Conservation (phyloP, 2,888 invertebrate species). For the Amiota communis region DNA sequence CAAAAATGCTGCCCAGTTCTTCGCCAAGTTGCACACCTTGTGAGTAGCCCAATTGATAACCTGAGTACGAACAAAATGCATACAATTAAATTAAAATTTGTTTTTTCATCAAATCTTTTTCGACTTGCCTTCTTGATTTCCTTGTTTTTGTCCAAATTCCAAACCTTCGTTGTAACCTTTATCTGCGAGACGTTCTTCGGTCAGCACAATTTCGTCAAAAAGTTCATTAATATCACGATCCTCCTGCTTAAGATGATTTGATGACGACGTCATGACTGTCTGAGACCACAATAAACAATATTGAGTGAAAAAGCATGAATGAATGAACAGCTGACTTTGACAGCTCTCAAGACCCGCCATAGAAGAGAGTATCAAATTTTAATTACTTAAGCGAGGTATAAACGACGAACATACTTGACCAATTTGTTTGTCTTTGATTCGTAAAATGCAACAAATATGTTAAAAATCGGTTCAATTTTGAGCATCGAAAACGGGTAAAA, state of each 20-base stretch:
- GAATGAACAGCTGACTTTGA: conserved; percentile 15
- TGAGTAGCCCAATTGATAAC: conserved; percentile 83
- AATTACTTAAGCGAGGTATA: too few relatives aligned
- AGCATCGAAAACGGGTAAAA: too few relatives aligned
- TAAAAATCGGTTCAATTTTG: too few relatives aligned
- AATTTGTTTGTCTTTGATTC: too few relatives aligned
- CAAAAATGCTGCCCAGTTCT: conserved; percentile 84
- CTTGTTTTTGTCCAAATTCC: conserved; percentile 77
- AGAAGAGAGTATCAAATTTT: neutral
- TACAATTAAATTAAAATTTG: conserved; percentile 57
- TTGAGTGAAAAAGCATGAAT: neutral
- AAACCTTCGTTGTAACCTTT: conserved; percentile 82
- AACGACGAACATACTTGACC: too few relatives aligned
- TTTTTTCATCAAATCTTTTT: conserved; percentile 76
- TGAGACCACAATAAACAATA: neutral
- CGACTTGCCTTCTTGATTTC: conserved; percentile 74
- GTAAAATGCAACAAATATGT: too few relatives aligned
- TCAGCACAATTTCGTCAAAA: conserved; percentile 81
- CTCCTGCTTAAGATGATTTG: neutral
- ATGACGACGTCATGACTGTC: neutral
- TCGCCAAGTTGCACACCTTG: conserved; percentile 84
- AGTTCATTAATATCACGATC: conserved; percentile 82
- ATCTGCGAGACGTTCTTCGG: conserved; percentile 79
- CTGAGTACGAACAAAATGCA: conserved; percentile 49
- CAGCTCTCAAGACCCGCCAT: neutral